phyloP scores from a whole-genome alignment of 2,113 vertebrate species.

The Arizona elegans region DNA sequence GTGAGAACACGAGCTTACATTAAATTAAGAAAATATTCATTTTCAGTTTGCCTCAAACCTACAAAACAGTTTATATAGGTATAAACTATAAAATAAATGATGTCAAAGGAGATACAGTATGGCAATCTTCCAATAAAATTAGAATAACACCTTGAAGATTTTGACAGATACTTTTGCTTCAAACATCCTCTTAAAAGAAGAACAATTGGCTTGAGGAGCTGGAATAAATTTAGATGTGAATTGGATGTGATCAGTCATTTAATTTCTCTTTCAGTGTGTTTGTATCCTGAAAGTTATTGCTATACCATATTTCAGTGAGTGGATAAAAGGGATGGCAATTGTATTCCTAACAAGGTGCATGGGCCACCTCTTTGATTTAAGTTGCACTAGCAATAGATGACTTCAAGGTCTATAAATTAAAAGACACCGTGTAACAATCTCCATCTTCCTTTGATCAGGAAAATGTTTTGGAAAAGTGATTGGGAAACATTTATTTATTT shows the following conservation, averaged over 20 bases:
- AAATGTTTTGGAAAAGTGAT: not conserved
- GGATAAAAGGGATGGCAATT: not conserved
- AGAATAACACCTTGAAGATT: not conserved
- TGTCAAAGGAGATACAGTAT: not conserved
- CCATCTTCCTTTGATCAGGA: not conserved
- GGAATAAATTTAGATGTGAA: slow-evolving; percentile 2
- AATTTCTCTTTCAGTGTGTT: not conserved
- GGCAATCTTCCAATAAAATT: slow-evolving; percentile 9
- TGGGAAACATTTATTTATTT: too few species aligned
- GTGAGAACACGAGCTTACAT: not conserved
- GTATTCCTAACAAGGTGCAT: not conserved
- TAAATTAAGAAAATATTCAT: not conserved
- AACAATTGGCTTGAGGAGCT: not conserved
- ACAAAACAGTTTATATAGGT: slow-evolving; percentile 10
- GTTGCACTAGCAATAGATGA: not conserved
- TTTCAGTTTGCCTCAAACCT: slow-evolving; percentile 1
- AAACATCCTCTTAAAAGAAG: not conserved
- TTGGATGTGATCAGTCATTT: not conserved
- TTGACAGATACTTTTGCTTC: not conserved
- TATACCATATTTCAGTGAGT: not conserved
- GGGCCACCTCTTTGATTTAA: not conserved
- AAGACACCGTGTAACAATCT: not conserved
- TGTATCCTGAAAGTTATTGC: slow-evolving; percentile 3
- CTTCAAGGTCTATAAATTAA: not conserved
- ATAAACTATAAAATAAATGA: not conserved